Base-by-base conservation (phyloP, 2,797 vertebrate species). In the Acanthurus tractus region DNA sequence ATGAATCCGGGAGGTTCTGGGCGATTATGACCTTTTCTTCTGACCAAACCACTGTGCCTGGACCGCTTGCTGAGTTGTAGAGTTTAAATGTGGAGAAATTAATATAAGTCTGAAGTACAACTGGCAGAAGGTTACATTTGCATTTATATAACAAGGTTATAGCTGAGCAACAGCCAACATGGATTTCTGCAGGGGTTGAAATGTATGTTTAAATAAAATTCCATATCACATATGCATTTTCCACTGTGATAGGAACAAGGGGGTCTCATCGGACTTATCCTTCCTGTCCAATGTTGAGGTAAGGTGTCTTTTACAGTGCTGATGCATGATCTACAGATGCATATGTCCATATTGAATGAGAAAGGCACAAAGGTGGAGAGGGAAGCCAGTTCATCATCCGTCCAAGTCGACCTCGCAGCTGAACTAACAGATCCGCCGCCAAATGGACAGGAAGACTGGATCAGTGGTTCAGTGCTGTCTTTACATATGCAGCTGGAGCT, bases 391-490 rank as follows among this genome's bases (percentile, higher is more conserved):
- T n/a, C 71, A 74, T 88, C 69, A 82, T 86, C 42, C 53, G 61
- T 79, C 68, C 57, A 58, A 75, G 70, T 88, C 79, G 67, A 76
- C 61, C 45, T 34, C 45, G 49, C 89, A 91, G 87, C 88, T 91
- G 89, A 90, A 86, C 81, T 82, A 90, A 91, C 68, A 90, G 84
- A 91, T 90, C 74, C 82, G 53, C 81, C 84, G 88, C 84, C 86
- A 91, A 86, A 88, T 67, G 76, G 74, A 81, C 54, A 83, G 81
- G 82, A 86, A 85, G 85, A 72, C 78, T 59, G 74, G 34, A 79
- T 86, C 78, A 72, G 74, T 81, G 64, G 70, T 70, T 76, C 83
- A 74, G 71, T 67, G 63, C 61, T 44, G 55, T 29, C 66, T 64
- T 79, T 75, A 74, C 78, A 81, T 82, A 67, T 69, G 75, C 79